Evolutionary conservation across 2,797 vertebrate species (phyloP).

Genomic region (Scleropages formosus): DNA sequence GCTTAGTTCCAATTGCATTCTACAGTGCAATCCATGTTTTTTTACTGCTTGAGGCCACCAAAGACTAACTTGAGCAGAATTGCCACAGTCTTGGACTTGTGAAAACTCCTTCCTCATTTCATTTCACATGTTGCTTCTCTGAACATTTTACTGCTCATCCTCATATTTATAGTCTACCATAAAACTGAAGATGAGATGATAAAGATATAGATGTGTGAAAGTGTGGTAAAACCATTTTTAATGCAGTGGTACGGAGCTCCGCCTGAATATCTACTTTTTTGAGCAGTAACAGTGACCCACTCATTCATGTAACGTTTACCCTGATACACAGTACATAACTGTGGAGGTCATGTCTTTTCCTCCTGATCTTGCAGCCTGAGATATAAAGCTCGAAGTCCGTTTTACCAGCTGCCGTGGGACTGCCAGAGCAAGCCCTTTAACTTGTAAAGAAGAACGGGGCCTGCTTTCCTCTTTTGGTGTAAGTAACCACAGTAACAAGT

Average conservation of each 20-base stretch:
- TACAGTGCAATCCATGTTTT: conserved; percentile 52
- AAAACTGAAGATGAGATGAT: conserved; percentile 8
- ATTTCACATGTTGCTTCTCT: not conserved
- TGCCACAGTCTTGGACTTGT: conserved; percentile 35
- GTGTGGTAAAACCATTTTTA: not conserved
- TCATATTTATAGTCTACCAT: not conserved
- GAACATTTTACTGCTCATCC: not conserved
- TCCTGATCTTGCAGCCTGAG: not conserved
- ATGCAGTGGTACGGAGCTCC: not conserved
- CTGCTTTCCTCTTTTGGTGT: not conserved
- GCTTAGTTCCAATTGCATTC: conserved; percentile 52
- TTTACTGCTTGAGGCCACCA: conserved; percentile 46
- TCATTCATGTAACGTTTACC: not conserved
- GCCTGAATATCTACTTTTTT: not conserved
- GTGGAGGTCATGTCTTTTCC: not conserved
- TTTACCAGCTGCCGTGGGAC: not conserved
- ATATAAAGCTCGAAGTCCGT: not conserved
- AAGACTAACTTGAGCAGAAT: conserved; percentile 24
- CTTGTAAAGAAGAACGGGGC: not conserved
- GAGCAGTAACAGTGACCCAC: too few species aligned
- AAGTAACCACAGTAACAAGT: not conserved
- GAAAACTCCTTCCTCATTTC: not conserved
- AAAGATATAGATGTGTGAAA: conserved; percentile 4
- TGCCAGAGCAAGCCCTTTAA: not conserved
- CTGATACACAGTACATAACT: too few species aligned